These are phyloP conservation scores for Horisme vitalbata DNA, from an alignment of 2,888 invertebrate genomes.

Conservation along the genomic window DNA sequence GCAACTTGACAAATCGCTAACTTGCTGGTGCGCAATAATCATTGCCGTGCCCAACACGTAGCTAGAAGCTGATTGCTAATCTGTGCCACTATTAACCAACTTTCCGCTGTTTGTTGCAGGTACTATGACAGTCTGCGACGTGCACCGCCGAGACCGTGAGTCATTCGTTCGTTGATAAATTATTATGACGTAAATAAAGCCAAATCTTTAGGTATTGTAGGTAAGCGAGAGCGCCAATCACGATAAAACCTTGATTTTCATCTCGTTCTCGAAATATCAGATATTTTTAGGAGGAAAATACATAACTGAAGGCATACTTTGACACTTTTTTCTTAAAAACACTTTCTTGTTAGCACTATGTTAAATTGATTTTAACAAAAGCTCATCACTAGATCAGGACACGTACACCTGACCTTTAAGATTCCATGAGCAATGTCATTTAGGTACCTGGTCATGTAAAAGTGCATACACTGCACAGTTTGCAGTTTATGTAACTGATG, in stretches of 20 bases:
- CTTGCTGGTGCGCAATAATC: constrained; percentile 21
- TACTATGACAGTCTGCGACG: constrained; percentile 72
- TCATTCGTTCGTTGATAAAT: constrained; percentile 56
- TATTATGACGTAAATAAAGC: constrained; percentile 17
- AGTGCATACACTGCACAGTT: no score
- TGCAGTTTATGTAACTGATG: no score
- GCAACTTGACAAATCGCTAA: constrained; percentile 20
- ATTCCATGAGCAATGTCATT: no score
- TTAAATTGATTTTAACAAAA: no score
- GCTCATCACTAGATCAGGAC: no score
- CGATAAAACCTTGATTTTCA: neutral
- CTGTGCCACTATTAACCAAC: constrained; percentile 38
- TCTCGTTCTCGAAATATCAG: neutral
- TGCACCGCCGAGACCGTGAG: constrained; percentile 67
- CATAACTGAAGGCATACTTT: no score
- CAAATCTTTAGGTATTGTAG: constrained; percentile 10
- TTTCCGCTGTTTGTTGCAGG: constrained; percentile 67
- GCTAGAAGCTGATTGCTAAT: constrained; percentile 15
- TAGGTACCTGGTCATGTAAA: no score
- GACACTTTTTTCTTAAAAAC: no score
- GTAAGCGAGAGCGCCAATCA: constrained; percentile 8
- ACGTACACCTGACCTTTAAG: no score
- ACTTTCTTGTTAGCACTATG: no score
- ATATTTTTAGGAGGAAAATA: neutral
- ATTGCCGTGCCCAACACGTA: constrained; percentile 14